Evolutionary conservation across 2,888 invertebrate genomes (phyloP).

Genomic region (Sminthurides aquaticus): DNA sequence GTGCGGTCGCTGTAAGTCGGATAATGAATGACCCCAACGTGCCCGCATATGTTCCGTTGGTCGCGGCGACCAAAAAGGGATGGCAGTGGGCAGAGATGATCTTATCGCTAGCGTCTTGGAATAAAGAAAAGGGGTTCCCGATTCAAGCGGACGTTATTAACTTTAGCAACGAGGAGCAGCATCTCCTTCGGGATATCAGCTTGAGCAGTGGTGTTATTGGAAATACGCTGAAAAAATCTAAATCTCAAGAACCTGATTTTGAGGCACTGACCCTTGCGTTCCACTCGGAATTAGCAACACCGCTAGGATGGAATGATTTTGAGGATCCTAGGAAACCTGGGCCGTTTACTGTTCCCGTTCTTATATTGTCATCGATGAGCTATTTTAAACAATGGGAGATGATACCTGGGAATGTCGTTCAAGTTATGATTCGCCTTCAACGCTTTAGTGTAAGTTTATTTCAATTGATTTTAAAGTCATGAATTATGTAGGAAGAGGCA

Average conservation of each 20-base stretch:
- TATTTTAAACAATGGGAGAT: constrained; percentile 40
- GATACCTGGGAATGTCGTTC: constrained; percentile 38
- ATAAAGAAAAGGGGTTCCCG: constrained; percentile 32
- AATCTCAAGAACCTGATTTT: constrained; percentile 20
- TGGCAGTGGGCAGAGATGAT: constrained; percentile 43
- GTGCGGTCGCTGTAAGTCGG: constrained; percentile 39
- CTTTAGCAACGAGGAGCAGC: not conserved
- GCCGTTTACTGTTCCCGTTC: constrained; percentile 34
- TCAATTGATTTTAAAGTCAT: no score
- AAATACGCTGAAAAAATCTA: constrained; percentile 9
- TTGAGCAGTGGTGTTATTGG: constrained; percentile 3
- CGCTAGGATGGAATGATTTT: constrained; percentile 40
- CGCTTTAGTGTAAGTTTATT: constrained; percentile 36
- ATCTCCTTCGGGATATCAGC: constrained; percentile 8
- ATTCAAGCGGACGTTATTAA: constrained; percentile 30
- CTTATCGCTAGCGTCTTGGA: constrained; percentile 37
- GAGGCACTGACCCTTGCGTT: constrained; percentile 38
- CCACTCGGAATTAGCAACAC: constrained; percentile 39
- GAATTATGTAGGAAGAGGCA: constrained; percentile 2
- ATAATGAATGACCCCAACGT: constrained; percentile 37
- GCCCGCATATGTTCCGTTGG: constrained; percentile 35
- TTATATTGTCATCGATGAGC: constrained; percentile 35
- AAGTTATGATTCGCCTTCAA: constrained; percentile 39
- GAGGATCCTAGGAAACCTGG: constrained; percentile 40
- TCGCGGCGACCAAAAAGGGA: constrained; percentile 35